A percentile compares a stretch with the other conserved stretches of the same genome.
Conservation (phyloP, 2,797 vertebrate genomes). For the Halcyon smyrnensis region DNA sequence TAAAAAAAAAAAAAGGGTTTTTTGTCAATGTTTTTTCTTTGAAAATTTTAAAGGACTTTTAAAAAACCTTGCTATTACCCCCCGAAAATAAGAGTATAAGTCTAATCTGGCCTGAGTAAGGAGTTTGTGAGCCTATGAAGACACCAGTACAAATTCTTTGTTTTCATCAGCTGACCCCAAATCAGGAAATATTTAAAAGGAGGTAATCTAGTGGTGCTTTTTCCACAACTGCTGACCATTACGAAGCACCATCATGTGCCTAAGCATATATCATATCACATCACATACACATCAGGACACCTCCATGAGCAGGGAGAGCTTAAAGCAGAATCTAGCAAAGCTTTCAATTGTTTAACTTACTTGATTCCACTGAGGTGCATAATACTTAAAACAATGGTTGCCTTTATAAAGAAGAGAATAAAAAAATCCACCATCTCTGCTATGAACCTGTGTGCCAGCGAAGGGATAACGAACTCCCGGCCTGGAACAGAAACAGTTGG, state of each 20-base stretch:
- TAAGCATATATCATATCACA: not conserved
- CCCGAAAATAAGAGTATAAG: not conserved
- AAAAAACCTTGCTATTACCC: not conserved
- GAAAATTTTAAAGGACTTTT: not conserved
- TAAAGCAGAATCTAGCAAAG: not conserved
- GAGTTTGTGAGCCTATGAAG: not conserved
- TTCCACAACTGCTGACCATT: not conserved
- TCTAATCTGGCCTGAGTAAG: not conserved
- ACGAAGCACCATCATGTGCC: not conserved
- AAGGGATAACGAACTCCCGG: slow-evolving; percentile 91
- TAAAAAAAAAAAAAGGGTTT: not conserved
- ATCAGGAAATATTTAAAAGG: not conserved
- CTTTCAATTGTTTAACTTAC: slow-evolving; percentile 82
- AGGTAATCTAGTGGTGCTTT: not conserved
- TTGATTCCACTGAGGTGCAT: slow-evolving; percentile 97
- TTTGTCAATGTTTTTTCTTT: not conserved
- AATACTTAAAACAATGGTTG: slow-evolving; percentile 92
- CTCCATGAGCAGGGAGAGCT: not conserved
- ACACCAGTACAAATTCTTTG: not conserved
- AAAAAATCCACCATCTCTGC: slow-evolving; percentile 97
- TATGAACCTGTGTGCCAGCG: slow-evolving; percentile 91
- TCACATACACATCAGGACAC: not conserved
- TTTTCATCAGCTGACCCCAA: not conserved
- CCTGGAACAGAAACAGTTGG: slow-evolving; percentile 77
- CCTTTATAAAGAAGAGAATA: slow-evolving; percentile 96